Percentiles rank a stretch among this genome's conserved stretches.
These are phyloP conservation scores for Anoplophora glabripennis DNA, from an alignment of 1,140 invertebrate genomes.

Conservation along the genomic window DNA sequence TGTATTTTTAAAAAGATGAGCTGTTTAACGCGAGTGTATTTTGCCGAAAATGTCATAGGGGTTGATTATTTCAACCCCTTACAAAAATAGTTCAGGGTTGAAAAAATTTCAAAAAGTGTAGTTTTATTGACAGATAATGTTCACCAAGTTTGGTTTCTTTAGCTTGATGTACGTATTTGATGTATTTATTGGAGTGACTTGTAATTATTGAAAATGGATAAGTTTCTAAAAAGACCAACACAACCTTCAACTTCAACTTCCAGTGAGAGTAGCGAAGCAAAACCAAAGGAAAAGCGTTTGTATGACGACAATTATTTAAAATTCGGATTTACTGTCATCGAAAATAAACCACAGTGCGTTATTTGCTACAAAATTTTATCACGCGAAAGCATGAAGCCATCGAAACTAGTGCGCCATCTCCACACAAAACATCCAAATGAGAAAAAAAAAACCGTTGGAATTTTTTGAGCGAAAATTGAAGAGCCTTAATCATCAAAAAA, in stretches of 20 bases:
- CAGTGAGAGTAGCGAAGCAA: conserved; percentile 1
- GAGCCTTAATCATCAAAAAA: background rate
- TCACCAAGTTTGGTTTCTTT: too few species aligned
- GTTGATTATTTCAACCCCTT: too few species aligned
- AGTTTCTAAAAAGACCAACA: background rate
- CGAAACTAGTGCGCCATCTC: conserved; percentile 34
- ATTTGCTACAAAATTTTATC: conserved; percentile 20
- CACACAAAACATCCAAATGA: conserved; percentile 33
- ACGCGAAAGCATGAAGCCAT: conserved; percentile 37
- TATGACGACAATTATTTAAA: conserved; percentile 3
- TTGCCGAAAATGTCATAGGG: too few species aligned
- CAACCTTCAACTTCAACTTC: too few species aligned
- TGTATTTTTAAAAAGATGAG: too few species aligned
- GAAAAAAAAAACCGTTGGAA: conserved; percentile 13
- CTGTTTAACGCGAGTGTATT: too few species aligned
- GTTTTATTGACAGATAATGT: too few species aligned
- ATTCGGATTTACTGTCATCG: background rate
- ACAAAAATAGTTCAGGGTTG: too few species aligned
- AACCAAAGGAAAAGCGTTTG: background rate
- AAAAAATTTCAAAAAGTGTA: too few species aligned
- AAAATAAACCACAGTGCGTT: conserved; percentile 6
- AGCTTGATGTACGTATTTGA: too few species aligned
- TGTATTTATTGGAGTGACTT: too few species aligned
- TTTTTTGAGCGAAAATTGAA: conserved; percentile 6
- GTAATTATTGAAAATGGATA: too few species aligned